Evolutionary conservation across 2,797 vertebrate species (phyloP), one percentile per base, ranked within the genome.

Genomic region (Clarias platycephalus): DNA sequence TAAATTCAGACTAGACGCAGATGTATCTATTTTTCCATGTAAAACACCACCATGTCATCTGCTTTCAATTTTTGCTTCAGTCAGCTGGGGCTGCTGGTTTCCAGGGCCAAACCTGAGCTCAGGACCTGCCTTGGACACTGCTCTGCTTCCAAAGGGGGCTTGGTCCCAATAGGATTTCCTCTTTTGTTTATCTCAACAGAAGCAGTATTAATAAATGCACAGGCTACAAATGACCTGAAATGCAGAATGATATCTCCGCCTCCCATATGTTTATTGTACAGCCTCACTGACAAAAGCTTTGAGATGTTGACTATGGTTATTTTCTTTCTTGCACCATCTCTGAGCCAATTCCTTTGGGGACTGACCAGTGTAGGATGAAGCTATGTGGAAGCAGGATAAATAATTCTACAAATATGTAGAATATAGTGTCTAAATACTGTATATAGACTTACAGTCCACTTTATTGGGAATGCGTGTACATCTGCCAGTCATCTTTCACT

Each of bases 11-110:
- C 34, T 62, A 62, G 34, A 89, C 86, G 86, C 87, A 90, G 72
- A 87, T 84, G 55, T 88, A 86, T 31, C 83, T 88, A 7, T 89
- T 68, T 84, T 90, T 57, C 62, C 28, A 20, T 79, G 72, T 89
- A 71, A 77, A 40, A 85, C 86, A 79, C 74, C 60, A 87, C 85
- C 84, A 15, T 85, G 83, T 72, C 83, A 88, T 88, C 87, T 85
- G 78, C 82, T 89, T 18, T 85, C 63, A 83, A 86, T 85, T 83
- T 78, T 78, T 84, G 74, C 64, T 55, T 87, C 64, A 3, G 26
- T 88, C 81, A 89, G 86, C 53, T 74, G 37, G 15, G 85, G 77
- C 71, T 85, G 85, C 71, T 89, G 82, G 40, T 87, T 81, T 82
- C 86, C 84, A 76, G 68, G 63, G 58, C 37, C 76, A 85, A 79